Evolutionary conservation across 2,888 invertebrate genomes (phyloP).

Genomic region (Euspilapteryx auroguttella): DNA sequence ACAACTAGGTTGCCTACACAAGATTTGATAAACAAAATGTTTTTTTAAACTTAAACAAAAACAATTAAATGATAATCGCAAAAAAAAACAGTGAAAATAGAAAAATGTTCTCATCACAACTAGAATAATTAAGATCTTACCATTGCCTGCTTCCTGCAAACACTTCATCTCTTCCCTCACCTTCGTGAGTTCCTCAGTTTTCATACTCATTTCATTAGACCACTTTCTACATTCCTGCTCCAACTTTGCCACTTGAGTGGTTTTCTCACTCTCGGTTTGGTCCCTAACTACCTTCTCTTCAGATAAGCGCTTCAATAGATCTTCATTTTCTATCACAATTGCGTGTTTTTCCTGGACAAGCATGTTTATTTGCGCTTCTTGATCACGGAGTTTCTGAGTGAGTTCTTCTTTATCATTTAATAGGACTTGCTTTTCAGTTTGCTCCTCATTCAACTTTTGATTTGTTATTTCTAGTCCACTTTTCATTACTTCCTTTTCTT

Average conservation of each 20-base stretch:
- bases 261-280: slow-evolving; percentile 14
- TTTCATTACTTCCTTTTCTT: slow-evolving; percentile 3
- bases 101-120: too few species aligned
- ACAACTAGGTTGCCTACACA: too few species aligned
- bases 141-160: too few species aligned
- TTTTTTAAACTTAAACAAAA: too few species aligned
- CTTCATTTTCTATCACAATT: slow-evolving; percentile 7
- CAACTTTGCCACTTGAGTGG: too few species aligned
- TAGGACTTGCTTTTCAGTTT: slow-evolving; percentile 10
- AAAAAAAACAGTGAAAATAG: too few species aligned
- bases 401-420: slow-evolving; percentile 14
- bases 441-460: slow-evolving; percentile 5
- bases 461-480: not conserved
- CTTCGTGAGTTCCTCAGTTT: slow-evolving; percentile 12
- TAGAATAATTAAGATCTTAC: too few species aligned
- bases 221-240: slow-evolving; percentile 12
- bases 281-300: slow-evolving; percentile 15
- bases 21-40: too few species aligned
- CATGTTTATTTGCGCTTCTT: slow-evolving; percentile 14
- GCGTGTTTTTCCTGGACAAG: slow-evolving; percentile 7
- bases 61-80: too few species aligned
- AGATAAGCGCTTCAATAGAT: slow-evolving; percentile 10
- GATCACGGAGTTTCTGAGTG: slow-evolving; percentile 18
- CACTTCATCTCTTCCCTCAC: too few species aligned
- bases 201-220: slow-evolving; percentile 12